These are phyloP conservation scores for Calameuta pallipes DNA, from an alignment of 2,888 invertebrate species.

Conservation along the genomic window DNA sequence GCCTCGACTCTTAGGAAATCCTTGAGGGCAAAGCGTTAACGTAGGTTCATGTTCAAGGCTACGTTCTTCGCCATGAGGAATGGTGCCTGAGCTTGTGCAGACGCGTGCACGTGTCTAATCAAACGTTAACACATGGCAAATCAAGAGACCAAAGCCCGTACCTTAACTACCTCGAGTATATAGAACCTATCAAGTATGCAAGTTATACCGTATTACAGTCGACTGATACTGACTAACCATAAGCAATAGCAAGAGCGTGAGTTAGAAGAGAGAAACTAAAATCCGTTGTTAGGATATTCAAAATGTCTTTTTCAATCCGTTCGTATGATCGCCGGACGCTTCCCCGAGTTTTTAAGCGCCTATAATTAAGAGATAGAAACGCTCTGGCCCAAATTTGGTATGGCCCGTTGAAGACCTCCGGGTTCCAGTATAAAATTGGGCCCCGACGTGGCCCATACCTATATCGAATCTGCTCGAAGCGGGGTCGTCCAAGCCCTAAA, in stretches of 20 bases:
- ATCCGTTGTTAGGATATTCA: not conserved
- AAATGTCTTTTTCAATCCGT: not conserved
- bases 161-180: not conserved
- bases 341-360: not conserved
- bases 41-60: not conserved
- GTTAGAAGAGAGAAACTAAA: not conserved
- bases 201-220: not conserved
- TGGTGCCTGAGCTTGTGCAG: not conserved
- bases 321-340: not conserved
- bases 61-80: not conserved
- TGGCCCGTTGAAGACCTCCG: not conserved
- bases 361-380: not conserved
- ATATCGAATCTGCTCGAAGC: not conserved
- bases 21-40: not conserved
- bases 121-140: constrained; percentile 24
- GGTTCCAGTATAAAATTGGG: not conserved
- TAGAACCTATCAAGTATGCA: not conserved
- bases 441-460: not conserved
- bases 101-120: constrained; percentile 37
- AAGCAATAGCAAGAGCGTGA: not conserved
- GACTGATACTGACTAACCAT: not conserved
- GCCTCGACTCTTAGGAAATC: not conserved
- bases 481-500: not conserved
- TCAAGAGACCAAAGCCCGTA: not conserved
- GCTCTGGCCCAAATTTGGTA: not conserved